These are phyloP conservation scores for Periplaneta americana DNA, from an alignment of 1,140 invertebrate species.

Conservation along the genomic window DNA sequence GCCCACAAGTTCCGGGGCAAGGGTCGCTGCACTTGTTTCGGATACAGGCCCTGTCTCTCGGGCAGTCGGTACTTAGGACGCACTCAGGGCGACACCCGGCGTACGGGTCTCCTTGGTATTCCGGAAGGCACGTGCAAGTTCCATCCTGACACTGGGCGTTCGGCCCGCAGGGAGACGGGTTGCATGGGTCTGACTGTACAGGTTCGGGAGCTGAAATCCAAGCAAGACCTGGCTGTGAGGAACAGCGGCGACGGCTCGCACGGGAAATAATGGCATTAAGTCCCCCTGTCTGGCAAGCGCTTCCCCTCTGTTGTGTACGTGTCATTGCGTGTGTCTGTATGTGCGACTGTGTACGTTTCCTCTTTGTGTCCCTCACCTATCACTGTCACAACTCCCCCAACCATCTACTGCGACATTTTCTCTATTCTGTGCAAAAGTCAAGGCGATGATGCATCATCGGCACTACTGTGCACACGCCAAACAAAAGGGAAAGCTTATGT, in stretches of 20 bases:
- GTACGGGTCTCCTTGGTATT: constrained; percentile 34
- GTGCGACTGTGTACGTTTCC: constrained; percentile 34
- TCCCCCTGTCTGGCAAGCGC: not conserved
- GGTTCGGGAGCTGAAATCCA: constrained; percentile 28
- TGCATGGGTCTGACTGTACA: constrained; percentile 40
- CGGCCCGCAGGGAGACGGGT: constrained; percentile 44
- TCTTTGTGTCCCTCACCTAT: too few relatives aligned
- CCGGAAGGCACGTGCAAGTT: constrained; percentile 28
- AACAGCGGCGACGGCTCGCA: not conserved
- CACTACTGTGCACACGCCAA: not conserved
- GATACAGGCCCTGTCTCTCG: constrained; percentile 39
- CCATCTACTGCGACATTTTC: too few relatives aligned
- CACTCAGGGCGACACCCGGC: constrained; percentile 33
- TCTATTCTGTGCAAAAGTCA: constrained; percentile 45
- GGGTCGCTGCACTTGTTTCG: constrained; percentile 33
- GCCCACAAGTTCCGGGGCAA: constrained; percentile 30
- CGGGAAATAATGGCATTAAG: constrained; percentile 33
- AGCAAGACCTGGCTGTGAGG: not conserved
- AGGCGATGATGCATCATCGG: not conserved
- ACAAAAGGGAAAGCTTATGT: not conserved
- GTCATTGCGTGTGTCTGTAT: not conserved
- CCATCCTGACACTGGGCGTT: constrained; percentile 40
- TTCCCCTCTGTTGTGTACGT: not conserved
- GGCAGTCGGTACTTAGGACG: constrained; percentile 56
- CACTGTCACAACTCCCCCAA: too few relatives aligned